These are phyloP conservation scores for Prinia subflava DNA, from an alignment of 2,113 vertebrate species.

Conservation along the genomic window DNA sequence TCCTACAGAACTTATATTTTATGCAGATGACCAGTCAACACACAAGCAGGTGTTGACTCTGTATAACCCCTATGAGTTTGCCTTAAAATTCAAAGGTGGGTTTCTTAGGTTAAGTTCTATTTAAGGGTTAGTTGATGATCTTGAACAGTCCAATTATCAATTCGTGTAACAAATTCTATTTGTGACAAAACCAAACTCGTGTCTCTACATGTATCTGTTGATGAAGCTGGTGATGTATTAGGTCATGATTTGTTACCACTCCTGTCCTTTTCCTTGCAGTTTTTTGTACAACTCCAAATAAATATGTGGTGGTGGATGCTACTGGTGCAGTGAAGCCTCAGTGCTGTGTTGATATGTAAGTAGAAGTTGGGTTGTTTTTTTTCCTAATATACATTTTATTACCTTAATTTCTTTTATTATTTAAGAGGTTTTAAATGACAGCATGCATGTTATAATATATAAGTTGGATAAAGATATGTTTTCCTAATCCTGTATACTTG, in stretches of 20 bases:
- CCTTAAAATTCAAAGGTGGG: conserved; percentile 99
- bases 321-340: conserved; percentile 96
- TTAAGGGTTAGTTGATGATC: conserved; percentile 47
- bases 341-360: conserved; percentile 99
- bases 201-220: not conserved
- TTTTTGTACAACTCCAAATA: conserved; percentile 97
- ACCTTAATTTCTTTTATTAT: not conserved
- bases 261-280: conserved; percentile 77
- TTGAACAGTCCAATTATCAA: not conserved
- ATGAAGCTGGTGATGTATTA: not conserved
- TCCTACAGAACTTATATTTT: conserved; percentile 97
- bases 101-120: conserved; percentile 58
- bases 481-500: not conserved
- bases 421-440: not conserved
- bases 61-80: conserved; percentile 99
- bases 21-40: conserved; percentile 95
- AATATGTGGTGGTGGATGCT: conserved; percentile 94
- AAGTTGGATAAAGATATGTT: not conserved
- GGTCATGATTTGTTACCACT: not conserved
- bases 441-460: not conserved
- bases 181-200: not conserved
- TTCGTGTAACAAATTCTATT: not conserved
- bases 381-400: not conserved
- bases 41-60: conserved; percentile 99
- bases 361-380: not conserved